phyloP scores from a whole-genome alignment of 2,797 vertebrate genomes.

The Rhadinocentrus ornatus region DNA sequence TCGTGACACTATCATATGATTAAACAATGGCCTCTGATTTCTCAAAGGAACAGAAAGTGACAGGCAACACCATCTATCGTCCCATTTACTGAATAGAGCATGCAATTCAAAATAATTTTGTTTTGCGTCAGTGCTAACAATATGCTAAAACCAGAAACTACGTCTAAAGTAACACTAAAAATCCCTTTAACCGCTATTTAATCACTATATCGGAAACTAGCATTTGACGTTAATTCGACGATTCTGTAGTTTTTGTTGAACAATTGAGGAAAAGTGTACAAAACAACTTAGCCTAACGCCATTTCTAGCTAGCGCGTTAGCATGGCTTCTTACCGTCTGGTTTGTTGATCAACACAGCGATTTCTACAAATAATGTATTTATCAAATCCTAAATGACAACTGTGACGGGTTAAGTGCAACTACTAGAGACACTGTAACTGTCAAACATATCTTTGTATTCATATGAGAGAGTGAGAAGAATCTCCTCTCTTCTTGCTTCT shows the following conservation, averaged over 20 bases:
- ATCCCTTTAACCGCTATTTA: background rate
- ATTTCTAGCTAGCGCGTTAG: constrained; percentile 46
- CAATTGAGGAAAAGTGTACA: background rate
- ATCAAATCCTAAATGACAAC: background rate
- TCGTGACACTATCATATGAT: constrained; percentile 52
- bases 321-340: constrained; percentile 52
- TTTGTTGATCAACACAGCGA: background rate
- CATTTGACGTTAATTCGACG: accelerated
- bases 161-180: background rate
- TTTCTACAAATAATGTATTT: background rate
- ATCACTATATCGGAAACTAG: background rate
- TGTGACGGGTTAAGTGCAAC: background rate
- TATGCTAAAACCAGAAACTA: background rate
- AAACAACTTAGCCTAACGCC: constrained; percentile 31
- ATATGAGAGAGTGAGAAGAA: constrained; percentile 30
- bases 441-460: constrained; percentile 41
- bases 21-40: constrained; percentile 19
- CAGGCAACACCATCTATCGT: background rate
- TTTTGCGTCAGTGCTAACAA: background rate
- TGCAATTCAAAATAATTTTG: background rate
- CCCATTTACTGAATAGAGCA: background rate
- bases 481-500: constrained; percentile 42
- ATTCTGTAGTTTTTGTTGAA: background rate
- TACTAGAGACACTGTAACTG: constrained; percentile 6
- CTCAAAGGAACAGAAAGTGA: background rate